Base-by-base conservation (phyloP, 64 coral and sea anemone genomes). In the Actinia equina region DNA sequence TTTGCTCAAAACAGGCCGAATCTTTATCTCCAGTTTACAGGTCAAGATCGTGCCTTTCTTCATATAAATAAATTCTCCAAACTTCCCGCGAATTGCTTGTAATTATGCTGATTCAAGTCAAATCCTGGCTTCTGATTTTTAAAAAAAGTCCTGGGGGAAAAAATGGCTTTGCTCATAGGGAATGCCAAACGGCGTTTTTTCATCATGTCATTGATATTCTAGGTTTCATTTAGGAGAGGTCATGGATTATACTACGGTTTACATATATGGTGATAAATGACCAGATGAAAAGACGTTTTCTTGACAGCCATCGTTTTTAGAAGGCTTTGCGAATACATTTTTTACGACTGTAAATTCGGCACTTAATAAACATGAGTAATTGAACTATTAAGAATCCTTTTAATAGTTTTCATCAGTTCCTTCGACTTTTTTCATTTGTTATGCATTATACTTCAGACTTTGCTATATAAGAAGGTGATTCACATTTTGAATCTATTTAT, bases 211-310 rank as follows among this genome's bases (percentile, higher is more conserved):
- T 49, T 49, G 17, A 3, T 22, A 65, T 65, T 19, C 17, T 65
- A 19, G 22, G n/a, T n/a, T n/a, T n/a, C n/a, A 19, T 30, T 9
- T 6, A 7, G 13, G 6, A 12, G 12, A 74, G 69, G 69, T 74
- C 69, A 13, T 23, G 12, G 8, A 37, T 41, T n/a, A 41, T 25
- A 74, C 13, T 3, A 15, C 2, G 25, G 69, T 74, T 74, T 74
- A 74, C 69, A 74, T 74, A 65, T 65, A 74, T 74, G 69, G 69
- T 74, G 69, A 74, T 74, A 37, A 14, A 37, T 30, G 69, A 30
- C 17, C 2, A 74, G 23, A 65, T n/a, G 18, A 74, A 3, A 30
- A 12, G 69, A 30, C 26, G 41, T 41, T 14, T 74, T 10, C 9
- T 5, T 74, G 69, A 74, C 69, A 74, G 23, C 37, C 26, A 30